These are phyloP conservation scores for Salvelinus fontinalis DNA, from an alignment of 2,113 vertebrate genomes.

Conservation along the genomic window DNA sequence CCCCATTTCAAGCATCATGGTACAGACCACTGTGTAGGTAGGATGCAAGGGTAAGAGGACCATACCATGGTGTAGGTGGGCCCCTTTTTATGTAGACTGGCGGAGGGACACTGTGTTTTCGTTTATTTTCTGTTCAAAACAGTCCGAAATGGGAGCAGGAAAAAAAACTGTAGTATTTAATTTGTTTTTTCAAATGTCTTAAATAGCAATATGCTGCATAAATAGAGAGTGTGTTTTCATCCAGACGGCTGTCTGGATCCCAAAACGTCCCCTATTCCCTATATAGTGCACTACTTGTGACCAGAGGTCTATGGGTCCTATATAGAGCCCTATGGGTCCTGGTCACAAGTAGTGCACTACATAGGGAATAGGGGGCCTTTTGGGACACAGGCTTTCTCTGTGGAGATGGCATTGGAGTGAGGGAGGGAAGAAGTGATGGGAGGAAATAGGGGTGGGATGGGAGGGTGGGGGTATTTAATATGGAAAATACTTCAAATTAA, in stretches of 20 bases:
- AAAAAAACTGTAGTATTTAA: conserved; percentile 68
- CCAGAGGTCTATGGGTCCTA: no score
- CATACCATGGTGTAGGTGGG: conserved; percentile 24
- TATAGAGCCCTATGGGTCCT: no score
- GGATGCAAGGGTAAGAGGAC: conserved; percentile 18
- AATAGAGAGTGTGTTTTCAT: conserved; percentile 65
- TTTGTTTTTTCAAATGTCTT: conserved; percentile 78
- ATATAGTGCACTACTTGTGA: no score
- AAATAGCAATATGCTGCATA: conserved; percentile 79
- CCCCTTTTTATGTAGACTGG: conserved; percentile 61
- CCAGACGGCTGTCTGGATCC: conserved; percentile 49
- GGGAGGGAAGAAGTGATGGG: background rate
- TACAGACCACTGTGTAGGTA: conserved; percentile 31
- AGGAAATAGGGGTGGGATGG: conserved; percentile 18
- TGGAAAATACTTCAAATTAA: conserved; percentile 75
- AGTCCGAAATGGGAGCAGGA: conserved; percentile 49
- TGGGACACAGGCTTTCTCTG: conserved; percentile 39
- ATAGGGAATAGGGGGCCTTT: conserved; percentile 4
- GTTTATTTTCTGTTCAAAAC: conserved; percentile 53
- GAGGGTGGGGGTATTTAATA: background rate
- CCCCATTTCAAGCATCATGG: conserved; percentile 22
- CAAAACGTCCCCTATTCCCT: no score
- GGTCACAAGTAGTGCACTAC: background rate
- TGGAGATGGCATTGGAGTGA: background rate
- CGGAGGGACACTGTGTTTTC: conserved; percentile 67